Base-by-base conservation (phyloP, 2,888 invertebrate species). In the Ichneumoninae sp. region DNA sequence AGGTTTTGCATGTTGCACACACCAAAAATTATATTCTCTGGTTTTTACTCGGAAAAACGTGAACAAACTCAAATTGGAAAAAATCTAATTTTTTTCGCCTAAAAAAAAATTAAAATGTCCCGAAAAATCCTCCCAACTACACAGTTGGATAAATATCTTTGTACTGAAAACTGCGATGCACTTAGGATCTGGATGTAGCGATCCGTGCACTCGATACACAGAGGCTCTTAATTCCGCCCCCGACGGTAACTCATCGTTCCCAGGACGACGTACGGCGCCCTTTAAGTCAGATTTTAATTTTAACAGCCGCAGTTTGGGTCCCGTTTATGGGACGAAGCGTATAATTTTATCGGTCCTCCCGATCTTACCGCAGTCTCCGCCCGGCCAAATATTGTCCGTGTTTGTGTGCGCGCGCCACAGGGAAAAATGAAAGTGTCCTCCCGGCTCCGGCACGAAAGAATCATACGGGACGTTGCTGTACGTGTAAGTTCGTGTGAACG, bases 271-370 rank as follows among this genome's bases (percentile, higher is more conserved):
- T 86, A 83, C 81, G 78, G 83, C 86, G 80, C 90, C 89, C 90
- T 91, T 90, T 88, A 89, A 90, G 91, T 89, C 89, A 90, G 90
- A 89, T 92, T 92, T 93, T 93, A 92, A 93, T 93, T 93, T 92
- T 90, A 91, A 93, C 91, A 89, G 90, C 88, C 91, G 89, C 89
- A 87, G 91, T 91, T 90, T 86, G 83, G 89, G 91, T 88, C 81
- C 88, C 92, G 91, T 90, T 89, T 92, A 92, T 91, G 90, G 92
- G 90, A 88, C 88, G 89, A 90, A 90, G 92, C 88, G 91, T 92
- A 91, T 92, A 92, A 91, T 91, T 92, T 93, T 93, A 93, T 93
- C 93, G 88, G 85, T 79, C 89, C 88, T 89, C 87, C 92, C 93
- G 92, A 93, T 93, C 93, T 93, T 88, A 86, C 88, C 90, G 89